Conservation (phyloP, 2,797 vertebrate species). For the Eospalax fontanierii region DNA sequence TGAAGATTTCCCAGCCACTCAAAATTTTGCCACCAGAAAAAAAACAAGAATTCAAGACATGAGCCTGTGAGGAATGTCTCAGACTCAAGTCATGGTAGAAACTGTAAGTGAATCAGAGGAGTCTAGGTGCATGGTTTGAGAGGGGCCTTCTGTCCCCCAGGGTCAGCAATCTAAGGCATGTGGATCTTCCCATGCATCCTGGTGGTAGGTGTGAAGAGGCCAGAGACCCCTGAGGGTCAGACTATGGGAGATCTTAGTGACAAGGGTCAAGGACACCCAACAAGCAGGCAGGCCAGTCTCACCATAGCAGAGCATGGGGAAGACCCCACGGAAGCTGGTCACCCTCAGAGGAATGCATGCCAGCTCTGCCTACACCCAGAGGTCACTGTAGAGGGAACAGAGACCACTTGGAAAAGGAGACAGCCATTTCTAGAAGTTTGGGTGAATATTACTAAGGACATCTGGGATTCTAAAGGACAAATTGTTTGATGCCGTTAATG, state of each 20-base stretch:
- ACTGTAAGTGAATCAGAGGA: background rate
- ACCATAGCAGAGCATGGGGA: accelerated
- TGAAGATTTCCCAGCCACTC: background rate
- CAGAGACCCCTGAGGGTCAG: background rate
- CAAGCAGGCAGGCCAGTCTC: too few species aligned
- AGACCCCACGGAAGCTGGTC: background rate
- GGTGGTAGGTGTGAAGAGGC: background rate
- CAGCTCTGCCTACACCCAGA: background rate
- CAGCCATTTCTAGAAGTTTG: background rate
- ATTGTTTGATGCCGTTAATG: conserved; percentile 20
- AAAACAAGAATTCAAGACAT: background rate
- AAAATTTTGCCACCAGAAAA: background rate
- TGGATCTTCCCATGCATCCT: background rate
- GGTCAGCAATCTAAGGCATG: background rate
- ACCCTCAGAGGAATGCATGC: background rate
- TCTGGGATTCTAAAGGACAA: background rate
- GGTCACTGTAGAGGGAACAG: background rate
- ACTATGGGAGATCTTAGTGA: background rate
- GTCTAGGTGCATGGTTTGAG: background rate
- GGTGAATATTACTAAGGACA: background rate
- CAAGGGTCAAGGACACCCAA: too few species aligned
- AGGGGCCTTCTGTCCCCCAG: background rate
- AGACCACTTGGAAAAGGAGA: background rate
- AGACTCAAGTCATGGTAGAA: background rate
- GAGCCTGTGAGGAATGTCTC: background rate